Percentiles rank a stretch among this genome's conserved stretches.
Evolutionary conservation across 2,888 invertebrate species (phyloP).

Genomic region (Meganola albula): DNA sequence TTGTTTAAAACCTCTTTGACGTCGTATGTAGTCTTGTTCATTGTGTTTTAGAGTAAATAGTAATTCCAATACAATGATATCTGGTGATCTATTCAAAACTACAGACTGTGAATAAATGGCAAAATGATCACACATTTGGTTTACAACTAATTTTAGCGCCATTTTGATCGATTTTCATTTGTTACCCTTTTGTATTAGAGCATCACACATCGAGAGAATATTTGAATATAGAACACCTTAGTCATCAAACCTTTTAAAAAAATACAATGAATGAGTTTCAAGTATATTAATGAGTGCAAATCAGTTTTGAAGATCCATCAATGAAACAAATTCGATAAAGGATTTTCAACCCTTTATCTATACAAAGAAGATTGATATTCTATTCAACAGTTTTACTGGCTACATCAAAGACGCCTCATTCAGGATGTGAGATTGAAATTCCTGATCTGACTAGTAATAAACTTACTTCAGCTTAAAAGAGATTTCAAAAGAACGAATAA

Average conservation of each 20-base stretch:
- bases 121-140: too few species aligned
- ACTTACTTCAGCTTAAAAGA: slow-evolving; percentile 62
- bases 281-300: slow-evolving; percentile 34
- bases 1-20: too few species aligned
- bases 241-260: too few species aligned
- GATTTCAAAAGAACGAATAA: slow-evolving; percentile 70
- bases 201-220: too few species aligned
- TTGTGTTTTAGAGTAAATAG: too few species aligned
- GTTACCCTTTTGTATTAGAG: too few species aligned
- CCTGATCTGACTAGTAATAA: slow-evolving; percentile 76
- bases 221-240: slow-evolving; percentile 14
- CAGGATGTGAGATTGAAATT: slow-evolving; percentile 75
- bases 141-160: too few species aligned
- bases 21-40: too few species aligned
- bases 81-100: too few species aligned
- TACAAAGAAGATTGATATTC: slow-evolving; percentile 31
- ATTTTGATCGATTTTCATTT: too few species aligned
- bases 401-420: slow-evolving; percentile 64
- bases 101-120: too few species aligned
- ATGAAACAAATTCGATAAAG: slow-evolving; percentile 21
- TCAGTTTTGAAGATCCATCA: slow-evolving; percentile 30
- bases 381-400: slow-evolving; percentile 29
- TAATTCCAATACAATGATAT: too few species aligned
- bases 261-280: slow-evolving; percentile 35
- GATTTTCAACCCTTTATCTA: slow-evolving; percentile 31